Base-by-base conservation (phyloP, 2,888 invertebrate genomes). In the Brachypalpus laphriformis region DNA sequence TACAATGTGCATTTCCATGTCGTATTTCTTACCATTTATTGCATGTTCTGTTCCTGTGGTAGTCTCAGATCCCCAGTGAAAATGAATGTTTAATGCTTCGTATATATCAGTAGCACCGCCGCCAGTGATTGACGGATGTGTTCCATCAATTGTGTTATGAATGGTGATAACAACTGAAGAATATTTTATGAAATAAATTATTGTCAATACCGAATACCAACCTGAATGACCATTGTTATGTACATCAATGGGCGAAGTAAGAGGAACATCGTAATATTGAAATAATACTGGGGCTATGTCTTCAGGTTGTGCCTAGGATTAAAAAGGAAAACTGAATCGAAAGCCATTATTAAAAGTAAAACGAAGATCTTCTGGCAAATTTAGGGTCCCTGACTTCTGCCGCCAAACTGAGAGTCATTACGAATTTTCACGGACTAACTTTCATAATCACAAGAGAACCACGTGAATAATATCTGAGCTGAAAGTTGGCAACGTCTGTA, bases 61-160 rank as follows among this genome's bases (percentile, higher is more conserved):
- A 90, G 95, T 94, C 88, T 93, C 93, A 85, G 94, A 94, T 1
- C 94, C 92, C 96, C 96, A 96, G 90, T 96, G 96, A 91, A 96
- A 96, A 66, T 91, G 91, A 1, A 90, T 90, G 0, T 76, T 83
- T 42, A 88, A 83, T 0, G 89, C 90, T 72, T 89, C 89, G 74
- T 90, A 91, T 14, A 56, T 61, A 9, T 42, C 68, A 9, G 16
- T 16, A 3, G 54, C 14, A 5, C 54, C 54, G 7, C 68, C 68
- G 28, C 68, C 68, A 54, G 68, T 28, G 37, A 68, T 28, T 2
- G 54, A 14, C 4, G 68, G 68, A 5, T 11, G 40, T 3, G 22
- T 9, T 40, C 68, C 68, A 25, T 54, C 16, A 3, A 28, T 40
- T 11, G 68, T 56, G 6, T 14, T 25, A 22, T 28, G 7, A 28